Evolutionary conservation across 2,113 vertebrate genomes (phyloP).

Genomic region (Eublepharis macularius): DNA sequence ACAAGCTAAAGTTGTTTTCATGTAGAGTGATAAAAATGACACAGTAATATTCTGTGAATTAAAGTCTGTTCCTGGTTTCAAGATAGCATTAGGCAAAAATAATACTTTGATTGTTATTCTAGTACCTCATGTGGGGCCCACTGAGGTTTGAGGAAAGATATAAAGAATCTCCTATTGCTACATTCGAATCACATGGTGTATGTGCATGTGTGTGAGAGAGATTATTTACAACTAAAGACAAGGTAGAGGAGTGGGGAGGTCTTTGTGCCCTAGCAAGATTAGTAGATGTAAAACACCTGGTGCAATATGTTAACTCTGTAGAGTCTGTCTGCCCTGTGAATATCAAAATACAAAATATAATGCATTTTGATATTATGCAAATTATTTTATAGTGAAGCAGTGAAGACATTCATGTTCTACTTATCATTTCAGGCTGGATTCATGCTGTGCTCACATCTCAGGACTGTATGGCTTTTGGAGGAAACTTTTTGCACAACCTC

Average conservation of each 20-base stretch:
- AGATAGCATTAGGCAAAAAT: neutral
- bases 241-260: neutral
- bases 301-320: neutral
- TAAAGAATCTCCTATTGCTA: neutral
- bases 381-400: neutral
- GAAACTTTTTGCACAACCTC: conserved; percentile 99
- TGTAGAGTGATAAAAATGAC: neutral
- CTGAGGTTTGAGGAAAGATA: neutral
- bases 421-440: conserved; percentile 91
- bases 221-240: neutral
- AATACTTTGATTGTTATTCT: neutral
- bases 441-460: conserved; percentile 98
- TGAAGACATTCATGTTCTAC: conserved; percentile 17
- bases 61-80: neutral
- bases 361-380: neutral
- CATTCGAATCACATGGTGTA: neutral
- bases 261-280: neutral
- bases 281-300: neutral
- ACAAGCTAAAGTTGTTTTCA: neutral
- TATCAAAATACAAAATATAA: neutral
- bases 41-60: neutral
- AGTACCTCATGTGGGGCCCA: neutral
- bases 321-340: neutral
- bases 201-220: too few relatives aligned
- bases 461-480: conserved; percentile 99